Evolutionary conservation across 2,888 invertebrate species (phyloP), one percentile per base, ranked within the genome.

Genomic region (Spodoptera exigua): DNA sequence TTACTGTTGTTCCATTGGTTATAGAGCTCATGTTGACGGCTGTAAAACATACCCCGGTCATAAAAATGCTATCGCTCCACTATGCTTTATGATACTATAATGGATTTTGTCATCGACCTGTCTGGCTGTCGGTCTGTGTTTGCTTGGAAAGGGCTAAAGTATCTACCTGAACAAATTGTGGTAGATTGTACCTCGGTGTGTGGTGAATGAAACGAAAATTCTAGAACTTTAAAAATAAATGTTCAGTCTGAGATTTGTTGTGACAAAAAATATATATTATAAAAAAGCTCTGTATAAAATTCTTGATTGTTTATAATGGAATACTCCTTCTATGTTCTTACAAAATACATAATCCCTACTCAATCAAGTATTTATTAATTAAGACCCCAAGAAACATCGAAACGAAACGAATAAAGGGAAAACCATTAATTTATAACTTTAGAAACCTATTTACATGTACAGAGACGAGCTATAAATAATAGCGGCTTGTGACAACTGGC

Each of bases 1-100:
- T 76, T 76, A 78, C 78, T 70, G 77, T 62, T 63, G 69, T 64
- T 52, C 62, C 61, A 77, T 65, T 64, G 49, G 67, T 74, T 74
- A 74, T 66, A 74, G 61, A 64, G 59, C 61, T 44, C 52, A 65
- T 60, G 75, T 63, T 72, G 80, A 77, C 69, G 56, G 71, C 41
- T 27, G 45, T 60, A 47, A 59, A 71, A 57, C 69, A 64, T 67
- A 39, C 41, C 48, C 10, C 10, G 69, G 57, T 66, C 67, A 68
- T 81, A 71, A 81, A 80, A 69, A 46, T 56, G 66, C 75, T 74
- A 72, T 72, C 74, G 66, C 52, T 43, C 49, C 39, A 39, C 39
- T 21, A 51, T 43, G 46, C 46, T 61, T 69, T 80, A 68, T 60
- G 63, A 16, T 58, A 46, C 55, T 54, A 49, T 74, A 79, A 77